Conservation (phyloP, 2,888 invertebrate species). For the Drosophila pseudotakahashii region DNA sequence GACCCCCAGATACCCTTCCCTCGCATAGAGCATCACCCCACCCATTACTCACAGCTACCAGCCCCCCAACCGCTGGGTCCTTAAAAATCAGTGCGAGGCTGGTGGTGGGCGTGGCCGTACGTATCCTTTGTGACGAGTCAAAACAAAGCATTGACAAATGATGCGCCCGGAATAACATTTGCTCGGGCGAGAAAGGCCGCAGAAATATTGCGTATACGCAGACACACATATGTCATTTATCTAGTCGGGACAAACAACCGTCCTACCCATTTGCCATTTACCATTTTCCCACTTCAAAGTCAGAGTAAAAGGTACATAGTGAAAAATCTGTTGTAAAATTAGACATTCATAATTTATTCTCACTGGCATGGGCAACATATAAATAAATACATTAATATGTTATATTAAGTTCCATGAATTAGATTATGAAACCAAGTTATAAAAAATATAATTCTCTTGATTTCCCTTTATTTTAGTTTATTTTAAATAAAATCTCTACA, state of each 20-base stretch:
- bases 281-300: slow-evolving; percentile 7
- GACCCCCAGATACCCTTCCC: slow-evolving; percentile 16
- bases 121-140: slow-evolving; percentile 27
- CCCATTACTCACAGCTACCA: slow-evolving; percentile 21
- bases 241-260: slow-evolving; percentile 28
- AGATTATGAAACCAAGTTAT: no score
- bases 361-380: no score
- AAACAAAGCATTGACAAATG: slow-evolving; percentile 62
- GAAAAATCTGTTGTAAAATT: background rate
- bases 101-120: background rate
- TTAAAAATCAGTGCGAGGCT: slow-evolving; percentile 47
- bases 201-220: slow-evolving; percentile 52
- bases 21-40: slow-evolving; percentile 7
- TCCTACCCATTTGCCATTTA: background rate
- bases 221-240: slow-evolving; percentile 66
- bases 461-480: no score
- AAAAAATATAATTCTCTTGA: no score
- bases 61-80: slow-evolving; percentile 5
- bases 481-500: no score
- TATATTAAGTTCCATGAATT: no score
- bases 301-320: background rate
- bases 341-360: background rate
- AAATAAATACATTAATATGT: no score
- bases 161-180: slow-evolving; percentile 49
- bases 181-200: slow-evolving; percentile 31